These are phyloP conservation scores for Aythya baeri DNA, from an alignment of 2,113 vertebrate species.

Conservation along the genomic window DNA sequence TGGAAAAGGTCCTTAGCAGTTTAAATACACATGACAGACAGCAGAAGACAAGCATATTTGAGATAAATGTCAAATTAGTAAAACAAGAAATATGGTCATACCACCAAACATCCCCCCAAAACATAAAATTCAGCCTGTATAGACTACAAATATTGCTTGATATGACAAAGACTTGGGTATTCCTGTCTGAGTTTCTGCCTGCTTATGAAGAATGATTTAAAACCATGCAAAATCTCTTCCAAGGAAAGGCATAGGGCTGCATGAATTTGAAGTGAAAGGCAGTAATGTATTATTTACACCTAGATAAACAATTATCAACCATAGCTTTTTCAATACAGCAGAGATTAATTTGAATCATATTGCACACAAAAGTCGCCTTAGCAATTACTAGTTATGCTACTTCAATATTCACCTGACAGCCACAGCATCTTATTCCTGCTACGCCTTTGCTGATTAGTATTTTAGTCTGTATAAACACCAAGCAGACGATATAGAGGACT, in stretches of 20 bases:
- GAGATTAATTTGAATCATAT: neutral
- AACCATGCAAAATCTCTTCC: neutral
- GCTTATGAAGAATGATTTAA: neutral
- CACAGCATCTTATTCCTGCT: neutral
- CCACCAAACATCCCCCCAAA: neutral
- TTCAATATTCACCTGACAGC: neutral
- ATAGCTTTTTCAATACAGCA: neutral
- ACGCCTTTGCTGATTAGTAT: neutral
- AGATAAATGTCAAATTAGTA: neutral
- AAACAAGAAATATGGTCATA: neutral
- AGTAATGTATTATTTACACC: neutral
- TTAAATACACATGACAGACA: neutral
- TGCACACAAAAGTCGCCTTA: neutral
- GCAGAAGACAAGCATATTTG: neutral
- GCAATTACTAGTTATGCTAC: neutral
- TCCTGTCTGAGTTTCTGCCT: neutral
- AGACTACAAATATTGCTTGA: neutral
- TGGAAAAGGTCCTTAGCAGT: neutral
- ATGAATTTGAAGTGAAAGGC: neutral
- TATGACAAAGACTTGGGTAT: neutral
- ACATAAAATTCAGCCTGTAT: neutral
- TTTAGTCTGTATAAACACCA: neutral
- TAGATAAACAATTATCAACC: neutral
- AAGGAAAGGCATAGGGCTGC: neutral
- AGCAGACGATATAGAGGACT: neutral